Base-by-base conservation (phyloP, 1,140 invertebrate genomes). In the Drosophila parabipectinata region DNA sequence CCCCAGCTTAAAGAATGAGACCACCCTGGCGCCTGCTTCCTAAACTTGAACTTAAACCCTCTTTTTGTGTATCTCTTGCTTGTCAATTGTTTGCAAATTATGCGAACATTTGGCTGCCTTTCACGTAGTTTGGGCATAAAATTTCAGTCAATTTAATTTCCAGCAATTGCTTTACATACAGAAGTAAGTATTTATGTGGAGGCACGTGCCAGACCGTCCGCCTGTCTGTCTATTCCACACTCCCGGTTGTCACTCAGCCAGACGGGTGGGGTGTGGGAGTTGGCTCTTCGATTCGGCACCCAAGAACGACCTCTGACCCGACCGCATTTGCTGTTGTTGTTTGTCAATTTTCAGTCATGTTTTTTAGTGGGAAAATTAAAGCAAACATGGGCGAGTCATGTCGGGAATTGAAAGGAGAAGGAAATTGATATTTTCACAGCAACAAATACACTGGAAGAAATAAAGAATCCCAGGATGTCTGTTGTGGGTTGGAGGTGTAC, bases 141-240 rank as follows among this genome's bases (percentile, higher is more conserved):
- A 74, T 66, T 75, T 75, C 72, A 75, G 72, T 75, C 72, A 75
- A 75, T 75, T 75, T 75, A 66, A 75, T 75, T 75, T 75, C 71
- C 48, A 72, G 30, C 55, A 53, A 60, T 72, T 72, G 56, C 52
- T 72, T 72, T 53, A 60, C 68, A 72, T 72, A 73, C 53, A 75
- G 12, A 37, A 15, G 41, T 21, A 10, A 21, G 18, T 75, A 66
- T 75, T 75, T 75, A 54, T 75, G 71, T 75, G 39, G 34, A 39
- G 50, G 72, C 72, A 75, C 72, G 72, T 75, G 71, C 72, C 69
- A 34, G 28, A 15, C 32, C 48, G 37, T 71, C 67, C 41, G 67
- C 48, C 56, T 50, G 72, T 52, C 69, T 58, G 56, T 18, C 56
- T 72, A 39, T 50, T 57, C 64, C 26, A 41, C 64, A 71, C 67